Base-by-base conservation (phyloP, 2,888 invertebrate species). In the Seira musarum region DNA sequence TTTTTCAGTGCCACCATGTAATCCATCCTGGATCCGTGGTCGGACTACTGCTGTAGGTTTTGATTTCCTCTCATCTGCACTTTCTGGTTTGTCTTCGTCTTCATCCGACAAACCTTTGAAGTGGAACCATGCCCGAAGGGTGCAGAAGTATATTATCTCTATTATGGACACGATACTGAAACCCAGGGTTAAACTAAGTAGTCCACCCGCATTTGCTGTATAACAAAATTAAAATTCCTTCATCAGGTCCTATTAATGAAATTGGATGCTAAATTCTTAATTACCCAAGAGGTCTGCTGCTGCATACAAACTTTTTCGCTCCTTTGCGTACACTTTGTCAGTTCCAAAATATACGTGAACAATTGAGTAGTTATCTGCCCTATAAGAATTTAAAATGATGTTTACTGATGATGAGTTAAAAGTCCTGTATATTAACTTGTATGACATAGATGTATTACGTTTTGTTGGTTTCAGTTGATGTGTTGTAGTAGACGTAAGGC, bases 331-430 rank as follows among this genome's bases (percentile, higher is more conserved):
- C 0, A 79, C 79, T 0, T 79, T 75, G 8, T 81, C 83, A 21
- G 75, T 79, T 3, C 83, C 83, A 40, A 81, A 83, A 49, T 76
- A 83, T 8, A 83, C 66, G 64, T 83, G 81, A 0, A 83, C 80
- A 21, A 83, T 81, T 17, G 81, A 81, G 30, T 80, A 79, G 24
- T 80, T 76, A 1, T 53, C 21, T 10, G 72, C 57, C 81, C 81
- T 81, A 30, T n/a, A n/a, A n/a, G n/a, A n/a, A n/a, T 30, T 30
- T 2, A 30, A 30, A 30, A 8, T 30, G 8, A 30, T 8, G 3
- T 30, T 30, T 30, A 5, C 30, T 30, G 30, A 30, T 30, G 30
- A 30, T 30, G 30, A 30, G 2, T 30, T 30, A 8, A 8, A 30
- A n/a, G n/a, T n/a, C n/a, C n/a, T n/a, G n/a, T n/a, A n/a, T n/a